Conservation (phyloP, 2,113 vertebrate genomes). For the Sinocyclocheilus anshuiensis region DNA sequence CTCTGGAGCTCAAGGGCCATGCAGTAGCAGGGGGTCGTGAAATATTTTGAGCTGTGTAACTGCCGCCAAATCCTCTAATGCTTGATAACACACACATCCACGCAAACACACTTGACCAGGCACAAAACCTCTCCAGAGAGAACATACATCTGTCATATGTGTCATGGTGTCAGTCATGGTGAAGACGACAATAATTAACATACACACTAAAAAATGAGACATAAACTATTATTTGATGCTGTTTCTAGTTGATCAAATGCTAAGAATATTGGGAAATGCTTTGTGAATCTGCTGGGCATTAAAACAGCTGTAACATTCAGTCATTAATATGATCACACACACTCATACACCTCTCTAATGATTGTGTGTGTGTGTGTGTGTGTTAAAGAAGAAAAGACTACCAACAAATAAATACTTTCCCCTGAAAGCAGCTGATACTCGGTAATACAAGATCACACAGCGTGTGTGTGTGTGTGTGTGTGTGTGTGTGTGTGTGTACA, state of each 20-base stretch:
- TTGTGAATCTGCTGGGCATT: neutral
- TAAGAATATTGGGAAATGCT: neutral
- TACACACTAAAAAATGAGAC: neutral
- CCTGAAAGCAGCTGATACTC: no score
- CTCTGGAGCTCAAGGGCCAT: neutral
- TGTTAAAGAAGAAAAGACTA: no score
- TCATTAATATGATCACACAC: neutral
- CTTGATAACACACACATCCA: neutral
- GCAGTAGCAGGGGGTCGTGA: conserved; percentile 11
- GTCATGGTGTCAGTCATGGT: no score
- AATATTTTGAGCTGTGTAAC: neutral
- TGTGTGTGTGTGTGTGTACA: neutral
- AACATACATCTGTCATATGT: conserved; percentile 6
- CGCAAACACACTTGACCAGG: conserved; percentile 2
- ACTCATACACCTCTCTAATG: neutral
- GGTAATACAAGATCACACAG: no score
- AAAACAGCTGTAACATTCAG: neutral
- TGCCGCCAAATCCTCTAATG: neutral
- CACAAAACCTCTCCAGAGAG: neutral
- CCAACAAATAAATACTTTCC: no score
- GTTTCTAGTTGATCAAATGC: neutral
- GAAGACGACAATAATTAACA: neutral
- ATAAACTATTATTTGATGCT: neutral
- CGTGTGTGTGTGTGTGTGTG: neutral
- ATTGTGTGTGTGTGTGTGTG: neutral